These are phyloP conservation scores for Salvelinus fontinalis DNA, from an alignment of 2,113 vertebrate species.

Conservation along the genomic window DNA sequence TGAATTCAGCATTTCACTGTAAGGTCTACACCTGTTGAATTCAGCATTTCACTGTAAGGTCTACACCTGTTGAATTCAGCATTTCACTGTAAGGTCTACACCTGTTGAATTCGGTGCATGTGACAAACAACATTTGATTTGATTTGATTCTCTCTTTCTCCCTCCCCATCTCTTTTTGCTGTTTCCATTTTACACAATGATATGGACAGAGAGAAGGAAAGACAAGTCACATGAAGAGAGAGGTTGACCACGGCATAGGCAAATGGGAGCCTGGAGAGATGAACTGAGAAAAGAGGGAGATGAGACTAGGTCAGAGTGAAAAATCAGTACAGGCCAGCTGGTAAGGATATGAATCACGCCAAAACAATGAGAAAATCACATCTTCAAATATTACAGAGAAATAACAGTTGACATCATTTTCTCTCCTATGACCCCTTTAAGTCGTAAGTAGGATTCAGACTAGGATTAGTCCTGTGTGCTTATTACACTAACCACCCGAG, in stretches of 20 bases:
- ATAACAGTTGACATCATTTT: constrained; percentile 71
- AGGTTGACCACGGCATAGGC: too few relatives aligned
- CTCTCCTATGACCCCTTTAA: constrained; percentile 59
- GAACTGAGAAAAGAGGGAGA: background rate
- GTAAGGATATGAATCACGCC: constrained; percentile 50
- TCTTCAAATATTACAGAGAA: constrained; percentile 63
- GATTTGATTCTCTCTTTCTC: too few relatives aligned
- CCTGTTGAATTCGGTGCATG: too few relatives aligned
- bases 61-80: too few relatives aligned
- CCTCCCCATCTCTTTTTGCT: background rate
- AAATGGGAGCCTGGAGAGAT: background rate
- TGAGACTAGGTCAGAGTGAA: background rate
- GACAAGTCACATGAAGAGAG: background rate
- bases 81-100: too few relatives aligned
- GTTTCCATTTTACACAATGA: background rate
- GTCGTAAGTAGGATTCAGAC: constrained; percentile 66
- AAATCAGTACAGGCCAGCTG: constrained; percentile 48
- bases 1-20: too few relatives aligned
- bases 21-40: too few relatives aligned
- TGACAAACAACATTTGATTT: too few relatives aligned
- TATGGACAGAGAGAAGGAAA: constrained; percentile 1
- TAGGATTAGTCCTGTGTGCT: constrained; percentile 59
- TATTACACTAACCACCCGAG: too few relatives aligned
- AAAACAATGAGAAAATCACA: constrained; percentile 62
- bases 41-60: too few relatives aligned